phyloP scores from a whole-genome alignment of 2,113 vertebrate species.

The Corydoras maculifer region DNA sequence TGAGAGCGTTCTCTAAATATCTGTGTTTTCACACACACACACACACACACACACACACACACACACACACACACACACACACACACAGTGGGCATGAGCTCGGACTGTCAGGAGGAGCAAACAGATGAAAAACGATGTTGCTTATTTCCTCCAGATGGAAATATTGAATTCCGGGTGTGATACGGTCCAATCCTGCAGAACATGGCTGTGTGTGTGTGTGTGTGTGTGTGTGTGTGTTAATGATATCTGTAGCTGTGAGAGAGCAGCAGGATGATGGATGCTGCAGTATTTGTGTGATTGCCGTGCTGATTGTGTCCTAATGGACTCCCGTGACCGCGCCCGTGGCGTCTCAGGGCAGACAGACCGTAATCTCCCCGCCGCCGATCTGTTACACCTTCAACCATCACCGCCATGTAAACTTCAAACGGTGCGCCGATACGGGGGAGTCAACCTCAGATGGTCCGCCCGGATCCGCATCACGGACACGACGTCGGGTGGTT shows the following conservation, averaged over 20 bases:
- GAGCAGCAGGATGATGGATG: conserved; percentile 47
- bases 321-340: conserved; percentile 17
- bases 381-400: background rate
- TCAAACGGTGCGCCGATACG: no score
- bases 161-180: conserved; percentile 51
- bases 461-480: no score
- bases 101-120: conserved; percentile 40
- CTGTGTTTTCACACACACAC: conserved; percentile 33
- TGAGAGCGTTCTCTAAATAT: background rate
- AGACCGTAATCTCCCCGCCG: background rate
- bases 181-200: conserved; percentile 41
- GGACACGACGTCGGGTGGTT: background rate
- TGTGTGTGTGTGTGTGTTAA: conserved; percentile 44
- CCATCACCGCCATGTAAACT: no score
- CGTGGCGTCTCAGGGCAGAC: background rate
- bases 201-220: conserved; percentile 39
- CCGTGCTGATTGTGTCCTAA: conserved; percentile 33
- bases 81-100: background rate
- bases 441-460: no score
- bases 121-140: conserved; percentile 34
- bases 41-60: conserved; percentile 25
- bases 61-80: conserved; percentile 24
- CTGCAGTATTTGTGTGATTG: conserved; percentile 40
- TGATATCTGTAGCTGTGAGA: conserved; percentile 49
- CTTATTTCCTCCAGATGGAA: conserved; percentile 44